A percentile compares a stretch with the other conserved stretches of the same genome.
Evolutionary conservation across 37 sponge, comb jelly and placozoan species (phyloP).

Genomic region (Spongia lamella): DNA sequence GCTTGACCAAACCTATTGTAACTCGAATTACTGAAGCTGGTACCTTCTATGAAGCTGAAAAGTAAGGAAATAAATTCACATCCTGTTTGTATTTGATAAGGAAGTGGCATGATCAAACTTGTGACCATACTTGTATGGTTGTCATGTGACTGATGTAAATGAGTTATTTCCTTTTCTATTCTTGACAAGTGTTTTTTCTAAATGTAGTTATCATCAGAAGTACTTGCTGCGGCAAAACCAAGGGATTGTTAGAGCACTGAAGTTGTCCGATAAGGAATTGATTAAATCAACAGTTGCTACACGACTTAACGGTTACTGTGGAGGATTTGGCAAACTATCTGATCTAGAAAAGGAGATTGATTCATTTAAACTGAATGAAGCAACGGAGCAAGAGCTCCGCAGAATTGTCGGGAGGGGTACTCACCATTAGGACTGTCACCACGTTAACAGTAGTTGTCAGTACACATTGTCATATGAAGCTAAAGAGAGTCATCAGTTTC

Average conservation of each 20-base stretch:
- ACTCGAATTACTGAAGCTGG: conserved; percentile 73
- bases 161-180: too few species aligned
- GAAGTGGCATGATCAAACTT: too few species aligned
- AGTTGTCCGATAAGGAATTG: conserved; percentile 73
- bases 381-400: conserved; percentile 32
- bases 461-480: too few species aligned
- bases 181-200: too few species aligned
- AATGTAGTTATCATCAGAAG: conserved; percentile 92
- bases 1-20: conserved; percentile 52
- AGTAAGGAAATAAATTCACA: conserved; percentile 74
- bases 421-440: conserved; percentile 13
- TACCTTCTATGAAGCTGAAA: conserved; percentile 89
- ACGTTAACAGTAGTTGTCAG: too few species aligned
- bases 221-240: conserved; percentile 84
- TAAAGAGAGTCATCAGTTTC: too few species aligned
- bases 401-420: conserved; percentile 45
- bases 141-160: background rate
- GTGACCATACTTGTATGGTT: too few species aligned
- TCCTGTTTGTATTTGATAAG: too few species aligned
- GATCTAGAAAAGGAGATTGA: conserved; percentile 77
- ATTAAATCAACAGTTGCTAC: conserved; percentile 74
- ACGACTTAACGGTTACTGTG: conserved; percentile 87
- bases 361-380: conserved; percentile 47
- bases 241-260: conserved; percentile 63
- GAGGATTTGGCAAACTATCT: conserved; percentile 66